A percentile compares a stretch with the other conserved stretches of the same genome.
These are phyloP conservation scores for Sycophila sp. DNA, from an alignment of 1,140 invertebrate species.

Conservation along the genomic window DNA sequence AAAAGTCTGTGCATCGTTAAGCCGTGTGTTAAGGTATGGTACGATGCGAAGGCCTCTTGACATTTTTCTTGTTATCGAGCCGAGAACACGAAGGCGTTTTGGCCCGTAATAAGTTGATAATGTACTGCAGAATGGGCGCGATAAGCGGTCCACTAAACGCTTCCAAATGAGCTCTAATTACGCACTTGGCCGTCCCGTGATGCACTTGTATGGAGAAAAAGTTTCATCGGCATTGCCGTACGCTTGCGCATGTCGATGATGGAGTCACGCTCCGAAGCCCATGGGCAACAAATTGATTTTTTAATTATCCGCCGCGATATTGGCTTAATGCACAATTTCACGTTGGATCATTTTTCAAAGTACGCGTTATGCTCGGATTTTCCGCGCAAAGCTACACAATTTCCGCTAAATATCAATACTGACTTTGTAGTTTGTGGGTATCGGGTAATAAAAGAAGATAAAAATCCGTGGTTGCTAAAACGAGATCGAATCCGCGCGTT, in stretches of 20 bases:
- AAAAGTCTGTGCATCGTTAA: slow-evolving; percentile 18
- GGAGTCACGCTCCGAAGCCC: background rate
- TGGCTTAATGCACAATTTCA: slow-evolving; percentile 13
- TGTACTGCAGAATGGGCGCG: slow-evolving; percentile 60
- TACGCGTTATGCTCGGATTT: background rate
- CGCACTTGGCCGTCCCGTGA: slow-evolving; percentile 45
- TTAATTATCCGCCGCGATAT: background rate
- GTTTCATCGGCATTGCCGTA: no score
- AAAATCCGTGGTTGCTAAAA: no score
- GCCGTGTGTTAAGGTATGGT: slow-evolving; percentile 17
- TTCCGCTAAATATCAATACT: no score
- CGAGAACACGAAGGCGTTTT: background rate
- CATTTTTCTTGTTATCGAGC: background rate
- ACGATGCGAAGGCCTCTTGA: no score
- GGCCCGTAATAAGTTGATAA: slow-evolving; percentile 65
- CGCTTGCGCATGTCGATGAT: no score
- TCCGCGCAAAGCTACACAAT: background rate
- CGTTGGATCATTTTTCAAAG: slow-evolving; percentile 16
- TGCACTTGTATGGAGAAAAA: no score
- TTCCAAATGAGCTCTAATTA: slow-evolving; percentile 65
- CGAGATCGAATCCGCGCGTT: no score
- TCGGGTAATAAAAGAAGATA: no score
- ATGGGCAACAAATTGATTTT: slow-evolving; percentile 34
- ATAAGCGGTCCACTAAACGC: slow-evolving; percentile 62
- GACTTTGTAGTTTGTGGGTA: background rate